A percentile compares a stretch with the other conserved stretches of the same genome.
Evolutionary conservation across 2,888 invertebrate genomes (phyloP).

Genomic region (Drosophila sordidula): DNA sequence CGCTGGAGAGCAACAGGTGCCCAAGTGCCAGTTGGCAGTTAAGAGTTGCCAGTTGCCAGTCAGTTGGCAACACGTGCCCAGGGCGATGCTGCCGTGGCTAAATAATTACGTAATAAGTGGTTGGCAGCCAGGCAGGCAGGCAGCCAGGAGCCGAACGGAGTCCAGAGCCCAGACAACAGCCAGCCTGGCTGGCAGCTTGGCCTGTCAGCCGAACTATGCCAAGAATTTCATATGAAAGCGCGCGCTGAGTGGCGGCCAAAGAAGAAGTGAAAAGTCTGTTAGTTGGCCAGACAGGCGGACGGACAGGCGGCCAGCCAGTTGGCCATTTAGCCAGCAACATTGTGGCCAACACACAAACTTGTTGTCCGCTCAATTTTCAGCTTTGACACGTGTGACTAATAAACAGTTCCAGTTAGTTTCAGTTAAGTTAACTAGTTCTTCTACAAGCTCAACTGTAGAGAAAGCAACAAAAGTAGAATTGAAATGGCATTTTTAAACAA

Average conservation of each 20-base stretch:
- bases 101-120: conserved; percentile 83
- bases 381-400: conserved; percentile 63
- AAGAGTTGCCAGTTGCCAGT: conserved; percentile 51
- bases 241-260: conserved; percentile 46
- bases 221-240: conserved; percentile 68
- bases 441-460: neutral
- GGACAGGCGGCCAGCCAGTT: neutral
- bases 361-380: conserved; percentile 50
- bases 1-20: conserved; percentile 63
- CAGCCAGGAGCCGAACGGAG: conserved; percentile 21
- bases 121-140: conserved; percentile 63
- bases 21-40: conserved; percentile 68
- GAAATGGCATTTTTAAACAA: neutral
- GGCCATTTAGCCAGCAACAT: conserved; percentile 21
- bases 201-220: conserved; percentile 75
- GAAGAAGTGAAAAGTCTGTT: conserved; percentile 62
- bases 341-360: conserved; percentile 43
- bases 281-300: conserved; percentile 35
- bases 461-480: neutral
- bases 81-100: conserved; percentile 75
- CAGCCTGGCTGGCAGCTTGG: conserved; percentile 18
- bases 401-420: conserved; percentile 38
- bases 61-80: conserved; percentile 68
- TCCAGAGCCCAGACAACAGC: conserved; percentile 19
- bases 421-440: conserved; percentile 33